phyloP scores from a whole-genome alignment of 1,140 invertebrate species.

The Bombus pyrosoma region DNA sequence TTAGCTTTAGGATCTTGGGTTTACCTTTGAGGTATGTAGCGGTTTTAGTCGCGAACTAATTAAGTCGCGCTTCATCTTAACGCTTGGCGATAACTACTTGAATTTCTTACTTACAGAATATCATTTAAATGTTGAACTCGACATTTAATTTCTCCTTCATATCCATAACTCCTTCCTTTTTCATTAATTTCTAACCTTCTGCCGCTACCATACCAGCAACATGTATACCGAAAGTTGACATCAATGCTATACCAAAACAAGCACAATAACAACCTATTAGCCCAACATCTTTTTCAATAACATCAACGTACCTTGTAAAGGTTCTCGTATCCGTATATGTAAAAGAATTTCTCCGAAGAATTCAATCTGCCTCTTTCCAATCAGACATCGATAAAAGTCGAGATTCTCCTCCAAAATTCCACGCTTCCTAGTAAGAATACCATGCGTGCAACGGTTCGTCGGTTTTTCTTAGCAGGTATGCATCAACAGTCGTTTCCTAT shows the following conservation, averaged over 20 bases:
- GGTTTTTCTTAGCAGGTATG: slow-evolving; percentile 5
- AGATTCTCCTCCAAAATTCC: background rate
- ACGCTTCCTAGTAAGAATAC: background rate
- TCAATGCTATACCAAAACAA: too few species aligned
- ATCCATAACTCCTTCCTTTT: too few species aligned
- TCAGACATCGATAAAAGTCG: background rate
- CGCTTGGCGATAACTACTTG: background rate
- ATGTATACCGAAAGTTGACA: too few species aligned
- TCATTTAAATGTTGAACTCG: too few species aligned
- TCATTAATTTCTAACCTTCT: too few species aligned
- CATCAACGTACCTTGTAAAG: background rate
- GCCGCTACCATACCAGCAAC: too few species aligned
- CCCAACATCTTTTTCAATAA: too few species aligned
- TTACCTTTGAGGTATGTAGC: slow-evolving; percentile 51
- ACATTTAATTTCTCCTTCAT: too few species aligned
- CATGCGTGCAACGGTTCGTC: background rate
- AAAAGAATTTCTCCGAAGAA: too few species aligned
- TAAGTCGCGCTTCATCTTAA: slow-evolving; percentile 61
- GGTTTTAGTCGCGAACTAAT: slow-evolving; percentile 66
- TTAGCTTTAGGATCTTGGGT: slow-evolving; percentile 44
- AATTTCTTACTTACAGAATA: too few species aligned
- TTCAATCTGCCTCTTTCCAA: background rate
- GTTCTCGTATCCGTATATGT: too few species aligned
- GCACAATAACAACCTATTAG: too few species aligned
- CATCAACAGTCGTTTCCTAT: background rate